Evolutionary conservation across 2,113 vertebrate species (phyloP), one percentile per base, ranked within the genome.

Genomic region (Ameiurus melas): DNA sequence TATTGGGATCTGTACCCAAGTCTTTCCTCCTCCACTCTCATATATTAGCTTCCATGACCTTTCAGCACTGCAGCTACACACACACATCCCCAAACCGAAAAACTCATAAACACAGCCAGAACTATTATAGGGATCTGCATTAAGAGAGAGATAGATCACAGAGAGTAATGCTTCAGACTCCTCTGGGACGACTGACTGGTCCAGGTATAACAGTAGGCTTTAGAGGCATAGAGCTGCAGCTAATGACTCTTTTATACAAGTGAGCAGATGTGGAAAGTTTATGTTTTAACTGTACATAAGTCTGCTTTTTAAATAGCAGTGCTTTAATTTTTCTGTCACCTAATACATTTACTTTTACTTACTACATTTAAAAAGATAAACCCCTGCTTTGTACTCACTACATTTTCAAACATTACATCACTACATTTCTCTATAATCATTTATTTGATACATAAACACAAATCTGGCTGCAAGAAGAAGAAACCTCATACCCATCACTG

Each of bases 121-220:
- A 85, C 78, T 58, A 85, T 75, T 25, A 85, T 64, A 85, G 8
- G 12, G n/a, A 87, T 89, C 86, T 71, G 71, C 58, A 39, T 87
- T 70, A 87, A 90, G 87, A 43, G 78, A 81, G 57, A 82, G 64
- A 90, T 33, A 77, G 83, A 86, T 75, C 80, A 86, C 51, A 14
- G 36, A 70, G 70, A 86, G 22, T 30, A 83, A 86, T 86, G 55
- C 10, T 36, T n/a, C 66, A 79, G 87, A 88, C 30, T 90, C 79
- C 39, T 77, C 36, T 20, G 84, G 87, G 70, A 86, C 30, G 62
- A 60, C 82, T 83, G 27, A 86, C 87, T 86, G 33, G 39, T 77
- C 51, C 53, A 77, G 79, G 79, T 68, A 80, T 36, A 86, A 85
- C 33, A 68, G 17, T 27, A 39, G 43, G 25, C 47, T 82, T 81